phyloP scores from a whole-genome alignment of 2,797 vertebrate genomes.

The Champsocephalus esox region DNA sequence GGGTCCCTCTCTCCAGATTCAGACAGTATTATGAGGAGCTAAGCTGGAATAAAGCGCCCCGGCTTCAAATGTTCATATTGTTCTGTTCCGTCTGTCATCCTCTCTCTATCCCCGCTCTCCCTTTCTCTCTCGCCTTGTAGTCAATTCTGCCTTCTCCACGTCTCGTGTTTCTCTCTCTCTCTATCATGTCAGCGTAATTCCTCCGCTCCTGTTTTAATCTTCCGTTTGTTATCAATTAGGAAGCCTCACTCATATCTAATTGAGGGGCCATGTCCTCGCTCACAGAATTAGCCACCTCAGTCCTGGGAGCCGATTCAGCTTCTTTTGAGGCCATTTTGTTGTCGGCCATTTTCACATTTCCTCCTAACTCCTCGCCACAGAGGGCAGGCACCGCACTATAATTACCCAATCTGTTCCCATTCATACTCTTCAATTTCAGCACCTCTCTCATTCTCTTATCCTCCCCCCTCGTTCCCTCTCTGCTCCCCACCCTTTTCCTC shows the following conservation, averaged over 20 bases:
- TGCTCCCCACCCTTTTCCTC: conserved; percentile 60
- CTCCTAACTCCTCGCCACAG: conserved; percentile 71
- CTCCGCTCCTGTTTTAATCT: conserved; percentile 45
- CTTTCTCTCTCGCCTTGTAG: conserved; percentile 7
- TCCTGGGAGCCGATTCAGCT: conserved; percentile 73
- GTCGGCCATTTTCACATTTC: conserved; percentile 80
- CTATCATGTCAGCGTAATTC: conserved; percentile 21
- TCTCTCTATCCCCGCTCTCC: background rate
- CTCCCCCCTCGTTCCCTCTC: conserved; percentile 50
- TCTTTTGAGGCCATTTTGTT: conserved; percentile 81
- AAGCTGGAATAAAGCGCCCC: conserved; percentile 79
- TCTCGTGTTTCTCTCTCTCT: conserved; percentile 21
- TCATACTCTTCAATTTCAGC: conserved; percentile 79
- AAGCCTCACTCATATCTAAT: conserved; percentile 68
- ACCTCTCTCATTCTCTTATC: conserved; percentile 55
- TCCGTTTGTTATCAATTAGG: conserved; percentile 76
- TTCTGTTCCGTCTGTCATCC: conserved; percentile 61
- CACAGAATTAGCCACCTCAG: conserved; percentile 61
- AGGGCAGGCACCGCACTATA: conserved; percentile 77
- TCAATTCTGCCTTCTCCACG: conserved; percentile 31
- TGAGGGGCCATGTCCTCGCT: conserved; percentile 63
- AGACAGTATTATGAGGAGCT: conserved; percentile 78
- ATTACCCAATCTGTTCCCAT: conserved; percentile 85
- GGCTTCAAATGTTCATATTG: conserved; percentile 78
- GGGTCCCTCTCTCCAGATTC: conserved; percentile 69